These are phyloP conservation scores for Archilochus colubris DNA, from an alignment of 2,113 vertebrate genomes.

Conservation along the genomic window DNA sequence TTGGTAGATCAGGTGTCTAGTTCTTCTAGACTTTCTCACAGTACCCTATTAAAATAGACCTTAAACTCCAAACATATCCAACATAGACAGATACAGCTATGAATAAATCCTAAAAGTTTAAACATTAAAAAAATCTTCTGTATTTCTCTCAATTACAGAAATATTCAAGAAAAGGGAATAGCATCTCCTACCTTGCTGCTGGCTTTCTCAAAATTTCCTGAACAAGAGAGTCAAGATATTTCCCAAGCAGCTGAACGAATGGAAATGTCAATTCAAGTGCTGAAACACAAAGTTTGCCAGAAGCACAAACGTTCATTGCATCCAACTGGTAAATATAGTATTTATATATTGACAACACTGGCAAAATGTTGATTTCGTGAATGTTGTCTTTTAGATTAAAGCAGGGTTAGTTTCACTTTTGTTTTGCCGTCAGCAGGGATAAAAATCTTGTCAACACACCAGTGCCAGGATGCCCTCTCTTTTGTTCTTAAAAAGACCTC, in stretches of 20 bases:
- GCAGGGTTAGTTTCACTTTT: not conserved
- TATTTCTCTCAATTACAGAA: constrained; percentile 46
- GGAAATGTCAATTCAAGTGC: constrained; percentile 75
- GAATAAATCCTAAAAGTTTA: not conserved
- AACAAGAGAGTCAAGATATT: constrained; percentile 70
- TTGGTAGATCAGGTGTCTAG: not conserved
- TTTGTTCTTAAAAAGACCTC: not conserved
- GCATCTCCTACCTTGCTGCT: constrained; percentile 62
- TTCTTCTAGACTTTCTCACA: not conserved
- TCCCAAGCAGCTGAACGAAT: constrained; percentile 84
- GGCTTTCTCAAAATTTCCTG: constrained; percentile 74
- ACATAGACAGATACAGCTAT: not conserved
- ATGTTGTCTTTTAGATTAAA: constrained; percentile 5
- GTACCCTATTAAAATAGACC: not conserved
- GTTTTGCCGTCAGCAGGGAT: not conserved
- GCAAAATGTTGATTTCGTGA: not conserved
- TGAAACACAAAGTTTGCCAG: constrained; percentile 65
- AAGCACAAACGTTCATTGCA: constrained; percentile 55
- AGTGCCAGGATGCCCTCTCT: not conserved
- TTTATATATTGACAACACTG: not conserved
- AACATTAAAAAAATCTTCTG: not conserved
- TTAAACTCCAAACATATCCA: not conserved
- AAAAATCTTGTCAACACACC: not conserved
- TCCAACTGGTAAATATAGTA: constrained; percentile 72
- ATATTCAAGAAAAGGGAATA: constrained; percentile 32